Conservation (phyloP, 2,797 vertebrate genomes). For the Varecia variegata region DNA sequence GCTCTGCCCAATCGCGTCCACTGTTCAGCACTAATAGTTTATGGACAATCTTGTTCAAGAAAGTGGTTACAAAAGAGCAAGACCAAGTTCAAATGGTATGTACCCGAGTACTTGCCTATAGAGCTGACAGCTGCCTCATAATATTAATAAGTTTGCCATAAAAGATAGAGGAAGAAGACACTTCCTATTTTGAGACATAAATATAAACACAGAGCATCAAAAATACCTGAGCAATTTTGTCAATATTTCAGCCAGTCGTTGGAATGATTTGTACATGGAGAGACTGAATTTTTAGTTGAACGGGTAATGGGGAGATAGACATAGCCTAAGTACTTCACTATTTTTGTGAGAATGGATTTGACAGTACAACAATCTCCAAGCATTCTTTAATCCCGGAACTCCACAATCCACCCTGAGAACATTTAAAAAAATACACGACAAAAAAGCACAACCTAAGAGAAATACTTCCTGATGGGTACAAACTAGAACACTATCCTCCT, state of each 20-base stretch:
- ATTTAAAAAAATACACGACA: neutral
- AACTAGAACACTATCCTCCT: slow-evolving; percentile 21
- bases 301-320: neutral
- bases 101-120: no score
- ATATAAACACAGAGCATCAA: neutral
- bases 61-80: neutral
- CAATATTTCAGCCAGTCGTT: neutral
- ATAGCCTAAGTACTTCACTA: neutral
- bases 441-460: neutral
- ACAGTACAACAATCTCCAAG: neutral
- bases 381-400: neutral
- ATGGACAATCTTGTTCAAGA: neutral
- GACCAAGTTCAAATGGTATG: neutral
- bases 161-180: neutral
- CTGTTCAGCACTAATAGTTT: neutral
- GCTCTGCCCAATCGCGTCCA: neutral
- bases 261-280: neutral
- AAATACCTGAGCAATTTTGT: neutral
- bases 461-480: slow-evolving; percentile 25
- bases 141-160: neutral
- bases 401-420: neutral
- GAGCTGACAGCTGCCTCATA: neutral
- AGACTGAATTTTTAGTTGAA: neutral
- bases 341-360: neutral
- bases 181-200: neutral